Base-by-base conservation (phyloP, 1,140 invertebrate species). In the Cyclargus thomasi region DNA sequence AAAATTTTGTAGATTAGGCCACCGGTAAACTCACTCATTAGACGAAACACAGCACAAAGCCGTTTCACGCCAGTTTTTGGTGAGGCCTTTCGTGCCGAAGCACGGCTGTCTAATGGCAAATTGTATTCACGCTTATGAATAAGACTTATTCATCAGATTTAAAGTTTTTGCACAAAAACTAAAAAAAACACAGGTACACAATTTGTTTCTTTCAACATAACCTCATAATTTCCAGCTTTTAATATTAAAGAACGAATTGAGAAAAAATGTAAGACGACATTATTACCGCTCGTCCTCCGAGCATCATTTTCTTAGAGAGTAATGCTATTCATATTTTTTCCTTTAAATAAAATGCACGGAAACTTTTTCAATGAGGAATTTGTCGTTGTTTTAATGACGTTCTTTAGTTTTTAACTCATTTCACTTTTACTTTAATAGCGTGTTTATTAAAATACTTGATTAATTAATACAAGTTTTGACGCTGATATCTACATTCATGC, bases 291-390 rank as follows among this genome's bases (percentile, higher is more conserved):
- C n/a, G 22, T 57, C 14, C 53, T 59, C 35, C n/a, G 29, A 66
- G 53, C 29, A 35, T 65, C 29, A 35, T 65, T 65, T 65, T 65
- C 64, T 65, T 55, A 55, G 55, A 65, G 53, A 65, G 47, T 65
- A 23, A 65, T 53, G 47, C 64, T 18, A 65, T 65, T 65, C 53
- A 65, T 53, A 22, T 29, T 47, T 59, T 66, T 66, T 59, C 55
- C 64, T 66, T 35, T 18, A 55, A 59, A 66, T 36, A 53, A 65
- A 65, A 57, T 18, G 23, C 14, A 18, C 22, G 53, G 29, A 57
- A 36, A 57, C 18, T 55, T 35, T 57, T 57, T 57, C 47, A 53
- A 35, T 65, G 18, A 14, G 11, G 53, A 35, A 65, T 18, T 35
- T 55, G 53, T 35, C 16, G 53, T 65, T 65, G 29, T 57, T 59